These are phyloP conservation scores for Thalassoma bifasciatum DNA, from an alignment of 2,113 vertebrate species.

Conservation along the genomic window DNA sequence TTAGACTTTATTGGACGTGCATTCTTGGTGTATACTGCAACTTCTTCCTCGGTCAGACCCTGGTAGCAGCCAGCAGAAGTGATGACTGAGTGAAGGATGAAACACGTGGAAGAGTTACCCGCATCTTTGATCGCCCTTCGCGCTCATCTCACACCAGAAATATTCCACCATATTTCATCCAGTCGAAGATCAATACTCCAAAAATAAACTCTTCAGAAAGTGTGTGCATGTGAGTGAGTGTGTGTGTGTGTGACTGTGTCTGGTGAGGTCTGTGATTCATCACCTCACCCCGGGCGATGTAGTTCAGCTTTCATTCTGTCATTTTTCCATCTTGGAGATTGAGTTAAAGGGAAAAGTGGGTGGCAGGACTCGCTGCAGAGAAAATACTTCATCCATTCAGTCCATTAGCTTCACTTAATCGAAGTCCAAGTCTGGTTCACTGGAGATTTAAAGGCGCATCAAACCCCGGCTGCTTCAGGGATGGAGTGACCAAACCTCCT, in stretches of 20 bases:
- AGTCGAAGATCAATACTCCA: slow-evolving; percentile 43
- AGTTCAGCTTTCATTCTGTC: slow-evolving; percentile 40
- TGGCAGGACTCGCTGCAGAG: slow-evolving; percentile 8
- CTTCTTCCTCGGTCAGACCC: slow-evolving; percentile 44
- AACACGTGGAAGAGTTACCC: slow-evolving; percentile 56
- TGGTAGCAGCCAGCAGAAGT: slow-evolving; percentile 20
- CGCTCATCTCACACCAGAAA: slow-evolving; percentile 8
- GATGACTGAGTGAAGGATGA: slow-evolving; percentile 35
- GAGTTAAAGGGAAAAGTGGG: slow-evolving; percentile 30
- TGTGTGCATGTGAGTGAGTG: background rate
- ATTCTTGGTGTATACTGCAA: slow-evolving; percentile 65
- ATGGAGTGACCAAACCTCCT: no score
- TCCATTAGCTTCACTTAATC: slow-evolving; percentile 55
- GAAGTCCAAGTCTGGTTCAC: slow-evolving; percentile 24
- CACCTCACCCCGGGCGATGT: slow-evolving; percentile 29
- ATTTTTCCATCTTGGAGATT: slow-evolving; percentile 56
- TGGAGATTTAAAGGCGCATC: slow-evolving; percentile 12
- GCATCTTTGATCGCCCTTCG: slow-evolving; percentile 48
- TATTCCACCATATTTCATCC: slow-evolving; percentile 27
- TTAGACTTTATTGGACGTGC: slow-evolving; percentile 52
- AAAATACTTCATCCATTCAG: slow-evolving; percentile 28
- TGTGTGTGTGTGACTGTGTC: background rate
- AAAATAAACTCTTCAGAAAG: slow-evolving; percentile 2
- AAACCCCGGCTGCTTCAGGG: no score
- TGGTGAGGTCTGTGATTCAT: slow-evolving; percentile 51